These are phyloP conservation scores for Araneus ventricosus DNA, from an alignment of 1,140 invertebrate species.

Conservation along the genomic window DNA sequence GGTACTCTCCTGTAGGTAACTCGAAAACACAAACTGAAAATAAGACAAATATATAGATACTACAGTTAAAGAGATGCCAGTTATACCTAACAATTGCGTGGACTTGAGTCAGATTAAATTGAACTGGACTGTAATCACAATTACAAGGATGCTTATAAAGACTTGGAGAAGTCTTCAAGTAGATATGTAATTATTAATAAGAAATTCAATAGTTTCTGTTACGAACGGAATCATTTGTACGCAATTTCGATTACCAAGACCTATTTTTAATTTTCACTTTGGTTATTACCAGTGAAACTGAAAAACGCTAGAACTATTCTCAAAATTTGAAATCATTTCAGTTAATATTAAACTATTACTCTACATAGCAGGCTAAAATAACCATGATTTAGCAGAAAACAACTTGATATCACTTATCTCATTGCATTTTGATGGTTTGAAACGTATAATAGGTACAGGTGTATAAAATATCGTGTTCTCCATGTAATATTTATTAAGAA, in stretches of 20 bases:
- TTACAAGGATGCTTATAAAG: slow-evolving; percentile 37
- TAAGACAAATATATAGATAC: slow-evolving; percentile 35
- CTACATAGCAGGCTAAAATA: no score
- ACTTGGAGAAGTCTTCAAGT: slow-evolving; percentile 41
- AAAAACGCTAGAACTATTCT: background rate
- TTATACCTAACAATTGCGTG: background rate
- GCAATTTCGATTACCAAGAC: background rate
- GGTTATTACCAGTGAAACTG: background rate
- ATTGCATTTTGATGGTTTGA: no score
- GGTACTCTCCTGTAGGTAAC: slow-evolving; percentile 10
- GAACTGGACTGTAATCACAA: slow-evolving; percentile 23
- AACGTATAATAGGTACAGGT: no score
- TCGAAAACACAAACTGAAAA: background rate
- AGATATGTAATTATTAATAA: slow-evolving; percentile 33
- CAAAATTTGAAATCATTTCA: no score
- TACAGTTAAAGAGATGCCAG: slow-evolving; percentile 5
- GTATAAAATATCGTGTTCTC: no score
- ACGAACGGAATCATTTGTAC: slow-evolving; percentile 53
- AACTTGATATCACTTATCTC: no score
- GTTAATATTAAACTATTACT: no score
- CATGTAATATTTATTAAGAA: no score
- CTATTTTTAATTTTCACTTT: background rate
- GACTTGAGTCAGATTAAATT: slow-evolving; percentile 33
- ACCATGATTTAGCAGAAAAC: no score
- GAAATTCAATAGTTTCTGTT: slow-evolving; percentile 29